Base-by-base conservation (phyloP, 2,888 invertebrate genomes). In the Caenorhabditis sp. region DNA sequence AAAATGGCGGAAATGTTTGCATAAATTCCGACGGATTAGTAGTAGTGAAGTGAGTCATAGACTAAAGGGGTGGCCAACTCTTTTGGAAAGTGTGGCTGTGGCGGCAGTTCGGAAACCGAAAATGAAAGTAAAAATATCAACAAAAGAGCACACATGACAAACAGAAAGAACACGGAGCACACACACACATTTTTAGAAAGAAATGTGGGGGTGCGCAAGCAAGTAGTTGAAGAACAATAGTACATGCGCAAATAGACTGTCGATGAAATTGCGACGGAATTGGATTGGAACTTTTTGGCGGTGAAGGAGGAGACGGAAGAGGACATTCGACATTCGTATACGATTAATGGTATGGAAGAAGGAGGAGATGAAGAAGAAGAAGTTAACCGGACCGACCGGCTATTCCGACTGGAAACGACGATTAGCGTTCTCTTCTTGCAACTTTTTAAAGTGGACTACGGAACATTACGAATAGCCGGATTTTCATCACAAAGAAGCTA, bases 71-170 rank as follows among this genome's bases (percentile, higher is more conserved):
- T n/a, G n/a, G n/a, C n/a, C n/a, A n/a, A n/a, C n/a, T n/a, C n/a
- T n/a, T n/a, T n/a, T n/a, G n/a, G n/a, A n/a, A n/a, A n/a, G n/a
- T n/a, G n/a, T 46, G 8, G 35, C 8, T 8, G 45, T 13, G 37
- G 13, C n/a, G 8, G 8, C 37, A 13, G 37, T 37, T 37, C 37
- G 13, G n/a, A 37, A 9, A 7, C 13, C 17, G 11, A 32, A 46
- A 37, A 35, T n/a, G 43, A 59, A 72, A 61, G 59, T 62, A 62
- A 61, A 62, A 63, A 72, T 62, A 72, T 62, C 62, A 56, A 72
- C 56, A 72, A 56, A 62, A 37, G 15, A 32, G 41, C 26, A 24
- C 39, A 39, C 37, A 53, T 43, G 62, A 59, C 53, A 55, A 61
- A 53, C 24, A 53, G 59, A 52, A 30, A 50, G 20, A 39, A 20